Evolutionary conservation across 1,140 invertebrate species (phyloP), one percentile per base, ranked within the genome.

Genomic region (Coboldia fuscipes): DNA sequence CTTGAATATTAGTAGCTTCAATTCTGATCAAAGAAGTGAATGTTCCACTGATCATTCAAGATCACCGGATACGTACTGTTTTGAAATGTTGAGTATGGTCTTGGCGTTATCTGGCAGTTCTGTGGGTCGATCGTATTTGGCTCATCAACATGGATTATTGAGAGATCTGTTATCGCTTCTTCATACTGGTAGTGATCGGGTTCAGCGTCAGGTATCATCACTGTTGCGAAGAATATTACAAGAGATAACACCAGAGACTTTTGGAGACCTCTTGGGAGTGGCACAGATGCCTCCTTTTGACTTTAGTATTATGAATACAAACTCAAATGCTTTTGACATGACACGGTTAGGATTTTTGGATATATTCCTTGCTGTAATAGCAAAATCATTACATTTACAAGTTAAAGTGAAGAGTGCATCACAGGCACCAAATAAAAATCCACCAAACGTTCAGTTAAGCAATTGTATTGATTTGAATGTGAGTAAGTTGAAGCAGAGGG

Each of bases 71-170:
- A 86, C 84, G 7, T 96, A 94, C 50, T 96, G 89, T 59, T 97
- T 97, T 54, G 89, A 97, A 62, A 89, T 97, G 82, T 58, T 97
- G 6, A 93, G 85, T 1, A 83, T 96, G 72, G 89, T 66, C 13
- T 52, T 93, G 38, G 89, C 92, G 0, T 55, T 96, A n/a, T 92
- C 84, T 41, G 90, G 90, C 3, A 93, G 86, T 39, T 66, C 72
- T 1, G 85, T 93, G 1, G 90, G 90, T 0, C 63, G 88, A 20
- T 70, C 73, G 8, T 92, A 94, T 56, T 58, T 97, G 4, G 83
- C 88, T 0, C 82, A 90, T 46, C 85, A 93, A 46, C 70, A 74
- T 19, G 78, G 74, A 20, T 51, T 97, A 7, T 58, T 96, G 1
- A 65, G 71, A 21, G 86, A 96, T 58, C 56, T 97, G 15, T 58